Evolutionary conservation across 2,888 invertebrate species (phyloP).

Genomic region (Malthinus flaveolus): DNA sequence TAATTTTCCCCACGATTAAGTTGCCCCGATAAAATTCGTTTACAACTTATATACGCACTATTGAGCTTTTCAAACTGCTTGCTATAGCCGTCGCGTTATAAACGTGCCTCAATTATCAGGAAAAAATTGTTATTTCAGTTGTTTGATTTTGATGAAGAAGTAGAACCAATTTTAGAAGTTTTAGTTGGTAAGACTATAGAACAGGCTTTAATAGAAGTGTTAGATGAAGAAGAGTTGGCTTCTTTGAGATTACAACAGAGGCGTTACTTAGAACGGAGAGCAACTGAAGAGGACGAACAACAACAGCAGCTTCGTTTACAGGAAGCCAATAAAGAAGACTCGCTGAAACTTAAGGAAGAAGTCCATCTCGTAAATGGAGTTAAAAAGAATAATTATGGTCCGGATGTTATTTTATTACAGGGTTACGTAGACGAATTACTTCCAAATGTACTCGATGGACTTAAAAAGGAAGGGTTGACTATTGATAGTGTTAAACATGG

Average conservation of each 20-base stretch:
- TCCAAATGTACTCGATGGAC: slow-evolving; percentile 79
- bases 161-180: slow-evolving; percentile 86
- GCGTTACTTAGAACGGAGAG: slow-evolving; percentile 70
- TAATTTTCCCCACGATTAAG: no score
- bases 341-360: slow-evolving; percentile 54
- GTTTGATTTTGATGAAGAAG: slow-evolving; percentile 91
- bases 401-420: slow-evolving; percentile 74
- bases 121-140: slow-evolving; percentile 57
- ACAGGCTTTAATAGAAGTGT: slow-evolving; percentile 85
- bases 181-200: slow-evolving; percentile 88
- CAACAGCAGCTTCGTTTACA: slow-evolving; percentile 73
- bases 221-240: slow-evolving; percentile 91
- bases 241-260: slow-evolving; percentile 79
- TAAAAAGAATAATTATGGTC: slow-evolving; percentile 76
- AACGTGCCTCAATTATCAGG: no score
- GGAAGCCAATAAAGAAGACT: slow-evolving; percentile 1
- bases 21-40: no score
- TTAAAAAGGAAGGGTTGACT: slow-evolving; percentile 75
- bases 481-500: slow-evolving; percentile 65
- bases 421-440: slow-evolving; percentile 86
- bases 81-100: no score
- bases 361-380: slow-evolving; percentile 68
- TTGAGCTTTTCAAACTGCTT: no score
- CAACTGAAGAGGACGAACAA: slow-evolving; percentile 83
- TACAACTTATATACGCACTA: no score